Percentiles rank a stretch among this genome's conserved stretches.
phyloP scores from a whole-genome alignment of 64 coral and sea anemone species.

The Porites lutea region DNA sequence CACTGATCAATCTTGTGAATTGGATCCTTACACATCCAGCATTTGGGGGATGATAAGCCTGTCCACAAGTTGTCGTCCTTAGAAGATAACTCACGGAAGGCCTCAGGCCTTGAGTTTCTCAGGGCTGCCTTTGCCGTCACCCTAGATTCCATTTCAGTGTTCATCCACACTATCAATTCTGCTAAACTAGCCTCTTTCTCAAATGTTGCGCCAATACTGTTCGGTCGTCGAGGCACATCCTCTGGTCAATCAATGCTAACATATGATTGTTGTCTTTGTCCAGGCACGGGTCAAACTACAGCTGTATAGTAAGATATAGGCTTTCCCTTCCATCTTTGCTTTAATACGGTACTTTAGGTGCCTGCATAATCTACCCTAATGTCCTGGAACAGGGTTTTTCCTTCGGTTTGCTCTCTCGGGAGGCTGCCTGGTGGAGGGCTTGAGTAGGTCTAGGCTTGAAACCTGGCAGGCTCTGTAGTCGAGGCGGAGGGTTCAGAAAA shows the following conservation, averaged over 20 bases:
- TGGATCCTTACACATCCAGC: slow-evolving; percentile 37
- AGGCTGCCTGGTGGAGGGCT: slow-evolving; percentile 27
- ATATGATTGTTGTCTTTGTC: slow-evolving; percentile 70
- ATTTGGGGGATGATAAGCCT: slow-evolving; percentile 1
- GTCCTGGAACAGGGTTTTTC: slow-evolving; percentile 34
- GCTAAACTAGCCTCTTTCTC: slow-evolving; percentile 41
- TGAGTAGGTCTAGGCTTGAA: slow-evolving; percentile 29
- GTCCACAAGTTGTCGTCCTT: background rate
- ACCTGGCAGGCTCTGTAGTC: slow-evolving; percentile 22
- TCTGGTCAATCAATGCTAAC: slow-evolving; percentile 64
- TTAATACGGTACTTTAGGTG: slow-evolving; percentile 41
- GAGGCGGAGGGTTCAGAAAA: no score
- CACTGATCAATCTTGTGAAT: slow-evolving; percentile 52
- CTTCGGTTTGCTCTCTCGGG: slow-evolving; percentile 22
- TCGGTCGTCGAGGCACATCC: slow-evolving; percentile 52
- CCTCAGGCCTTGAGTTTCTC: slow-evolving; percentile 17
- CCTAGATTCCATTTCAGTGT: slow-evolving; percentile 60
- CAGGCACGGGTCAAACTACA: slow-evolving; percentile 59
- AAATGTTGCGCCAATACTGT: slow-evolving; percentile 57
- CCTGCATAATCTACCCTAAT: slow-evolving; percentile 58
- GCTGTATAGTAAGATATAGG: slow-evolving; percentile 62
- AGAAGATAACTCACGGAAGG: background rate
- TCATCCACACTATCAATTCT: slow-evolving; percentile 53
- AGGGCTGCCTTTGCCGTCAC: slow-evolving; percentile 65
- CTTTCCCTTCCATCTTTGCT: slow-evolving; percentile 44